Percentiles rank a stretch among this genome's conserved stretches.
These are phyloP conservation scores for Amblyraja radiata DNA, from an alignment of 2,797 vertebrate species.

Conservation along the genomic window DNA sequence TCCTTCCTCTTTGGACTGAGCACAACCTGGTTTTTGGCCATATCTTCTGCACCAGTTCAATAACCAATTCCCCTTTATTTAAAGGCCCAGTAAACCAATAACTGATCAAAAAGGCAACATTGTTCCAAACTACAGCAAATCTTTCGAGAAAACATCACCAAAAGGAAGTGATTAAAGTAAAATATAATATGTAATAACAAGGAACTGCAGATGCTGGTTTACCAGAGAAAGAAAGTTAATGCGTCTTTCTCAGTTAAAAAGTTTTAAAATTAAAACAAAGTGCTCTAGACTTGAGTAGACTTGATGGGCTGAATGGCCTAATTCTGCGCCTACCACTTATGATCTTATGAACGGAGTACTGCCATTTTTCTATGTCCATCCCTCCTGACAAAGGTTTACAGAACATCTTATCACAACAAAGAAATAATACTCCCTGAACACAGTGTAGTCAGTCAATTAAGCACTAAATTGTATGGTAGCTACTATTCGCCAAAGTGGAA, in stretches of 20 bases:
- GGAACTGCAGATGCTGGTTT: too few species aligned
- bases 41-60: background rate
- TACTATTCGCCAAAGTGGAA: background rate
- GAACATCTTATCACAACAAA: background rate
- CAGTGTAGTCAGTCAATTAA: background rate
- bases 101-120: background rate
- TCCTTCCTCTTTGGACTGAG: background rate
- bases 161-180: background rate
- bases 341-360: background rate
- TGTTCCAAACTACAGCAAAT: background rate
- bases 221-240: too few species aligned
- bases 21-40: background rate
- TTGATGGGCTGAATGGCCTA: too few species aligned
- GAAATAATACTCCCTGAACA: background rate
- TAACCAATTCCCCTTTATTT: background rate
- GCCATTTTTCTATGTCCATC: background rate
- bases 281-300: too few species aligned
- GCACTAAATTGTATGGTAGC: too few species aligned
- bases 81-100: background rate
- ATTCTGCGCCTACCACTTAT: too few species aligned
- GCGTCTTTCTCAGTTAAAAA: too few species aligned
- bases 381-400: background rate
- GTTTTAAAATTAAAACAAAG: background rate
- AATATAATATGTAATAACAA: too few species aligned
- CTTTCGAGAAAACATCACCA: background rate